These are phyloP conservation scores for Trinectes maculatus DNA, from an alignment of 2,113 vertebrate genomes.

Conservation along the genomic window DNA sequence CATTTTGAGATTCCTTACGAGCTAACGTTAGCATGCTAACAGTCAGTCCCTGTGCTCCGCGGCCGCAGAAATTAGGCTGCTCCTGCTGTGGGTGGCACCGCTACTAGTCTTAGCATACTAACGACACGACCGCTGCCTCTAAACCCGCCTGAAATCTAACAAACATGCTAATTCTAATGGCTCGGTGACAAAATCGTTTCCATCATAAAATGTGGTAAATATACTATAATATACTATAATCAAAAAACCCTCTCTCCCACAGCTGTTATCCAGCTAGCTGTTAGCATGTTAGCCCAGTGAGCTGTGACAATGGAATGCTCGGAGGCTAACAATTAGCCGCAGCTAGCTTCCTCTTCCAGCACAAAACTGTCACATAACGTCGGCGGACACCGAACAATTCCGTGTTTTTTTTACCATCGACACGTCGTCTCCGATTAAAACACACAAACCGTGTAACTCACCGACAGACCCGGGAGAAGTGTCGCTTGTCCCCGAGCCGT, in stretches of 20 bases:
- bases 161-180: fast-evolving
- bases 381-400: neutral
- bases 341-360: constrained; percentile 42
- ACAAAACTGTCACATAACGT: constrained; percentile 11
- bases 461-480: too few relatives aligned
- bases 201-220: fast-evolving
- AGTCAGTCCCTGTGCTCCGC: constrained; percentile 5
- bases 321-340: constrained; percentile 43
- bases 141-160: neutral
- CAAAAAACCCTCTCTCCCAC: too few relatives aligned
- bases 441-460: neutral
- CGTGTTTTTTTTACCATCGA: neutral
- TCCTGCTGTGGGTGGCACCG: constrained; percentile 3
- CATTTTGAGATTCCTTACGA: constrained; percentile 70
- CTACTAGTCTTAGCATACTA: constrained; percentile 56
- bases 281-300: constrained; percentile 33
- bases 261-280: constrained; percentile 22
- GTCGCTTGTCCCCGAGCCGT: neutral
- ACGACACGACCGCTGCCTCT: neutral
- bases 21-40: constrained; percentile 49
- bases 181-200: too few relatives aligned
- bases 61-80: constrained; percentile 20
- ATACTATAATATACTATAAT: too few relatives aligned
- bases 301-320: constrained; percentile 76
- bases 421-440: fast-evolving